These are phyloP conservation scores for Metopolophium dirhodum DNA, from an alignment of 1,140 invertebrate species.

Conservation along the genomic window DNA sequence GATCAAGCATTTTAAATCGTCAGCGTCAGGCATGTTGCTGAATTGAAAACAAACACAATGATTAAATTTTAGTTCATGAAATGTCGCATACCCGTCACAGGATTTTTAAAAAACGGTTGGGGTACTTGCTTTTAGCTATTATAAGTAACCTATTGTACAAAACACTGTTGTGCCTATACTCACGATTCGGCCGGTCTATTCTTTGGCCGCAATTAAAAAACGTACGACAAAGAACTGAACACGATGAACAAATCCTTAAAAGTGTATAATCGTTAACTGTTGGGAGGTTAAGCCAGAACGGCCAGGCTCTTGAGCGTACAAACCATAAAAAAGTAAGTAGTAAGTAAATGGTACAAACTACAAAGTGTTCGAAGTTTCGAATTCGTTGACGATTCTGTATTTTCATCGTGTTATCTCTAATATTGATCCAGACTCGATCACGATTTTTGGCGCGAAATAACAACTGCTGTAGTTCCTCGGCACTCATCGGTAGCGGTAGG, in stretches of 20 bases:
- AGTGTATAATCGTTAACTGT: neutral
- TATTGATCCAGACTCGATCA: neutral
- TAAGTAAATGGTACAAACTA: too few relatives aligned
- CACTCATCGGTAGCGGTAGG: neutral
- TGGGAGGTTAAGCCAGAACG: too few relatives aligned
- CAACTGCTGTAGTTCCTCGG: neutral
- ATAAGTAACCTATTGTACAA: neutral
- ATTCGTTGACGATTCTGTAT: neutral
- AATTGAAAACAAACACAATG: neutral
- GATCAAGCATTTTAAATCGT: neutral
- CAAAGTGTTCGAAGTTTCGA: too few relatives aligned
- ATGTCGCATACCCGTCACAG: neutral
- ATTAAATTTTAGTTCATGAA: neutral
- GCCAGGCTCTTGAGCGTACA: too few relatives aligned
- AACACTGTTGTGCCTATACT: neutral
- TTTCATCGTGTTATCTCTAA: neutral
- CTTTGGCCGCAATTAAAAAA: neutral
- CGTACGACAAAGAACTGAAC: neutral
- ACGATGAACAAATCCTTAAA: neutral
- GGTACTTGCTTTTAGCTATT: neutral
- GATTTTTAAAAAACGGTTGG: neutral
- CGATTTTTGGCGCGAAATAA: neutral
- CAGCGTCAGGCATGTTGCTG: neutral
- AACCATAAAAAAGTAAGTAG: too few relatives aligned
- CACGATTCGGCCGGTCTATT: neutral